A percentile compares a stretch with the other conserved stretches of the same genome.
These are phyloP conservation scores for Merluccius polli DNA, from an alignment of 2,797 vertebrate species.

Conservation along the genomic window DNA sequence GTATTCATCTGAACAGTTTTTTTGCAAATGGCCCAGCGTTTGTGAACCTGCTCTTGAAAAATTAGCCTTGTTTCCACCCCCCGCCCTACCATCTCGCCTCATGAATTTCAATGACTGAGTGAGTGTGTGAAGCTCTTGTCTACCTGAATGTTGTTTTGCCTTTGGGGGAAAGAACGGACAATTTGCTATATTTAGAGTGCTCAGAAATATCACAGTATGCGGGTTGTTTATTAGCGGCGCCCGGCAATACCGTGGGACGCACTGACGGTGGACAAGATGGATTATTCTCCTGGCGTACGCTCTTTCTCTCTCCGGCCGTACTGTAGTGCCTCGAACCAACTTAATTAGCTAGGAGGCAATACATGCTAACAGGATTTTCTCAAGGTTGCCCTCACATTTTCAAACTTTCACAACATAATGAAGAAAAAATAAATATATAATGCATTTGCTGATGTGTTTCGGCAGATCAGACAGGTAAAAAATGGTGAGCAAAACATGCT, in stretches of 20 bases:
- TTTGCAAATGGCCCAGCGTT: constrained; percentile 65
- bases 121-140: constrained; percentile 39
- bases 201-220: constrained; percentile 38
- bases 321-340: neutral
- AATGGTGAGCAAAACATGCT: constrained; percentile 37
- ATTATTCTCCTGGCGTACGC: constrained; percentile 33
- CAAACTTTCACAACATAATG: constrained; percentile 5
- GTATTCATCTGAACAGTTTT: constrained; percentile 67
- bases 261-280: constrained; percentile 25
- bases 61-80: constrained; percentile 48
- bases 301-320: constrained; percentile 10
- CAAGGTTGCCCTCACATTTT: neutral
- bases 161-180: constrained; percentile 41
- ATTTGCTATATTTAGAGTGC: constrained; percentile 53
- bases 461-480: constrained; percentile 16
- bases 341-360: constrained; percentile 8
- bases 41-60: constrained; percentile 64
- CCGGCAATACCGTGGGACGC: constrained; percentile 19
- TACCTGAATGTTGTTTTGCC: constrained; percentile 40
- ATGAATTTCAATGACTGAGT: constrained; percentile 67
- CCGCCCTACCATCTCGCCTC: constrained; percentile 32
- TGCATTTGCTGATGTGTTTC: constrained; percentile 6
- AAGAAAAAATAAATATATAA: neutral
- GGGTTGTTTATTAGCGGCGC: constrained; percentile 45
- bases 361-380: neutral